Percentiles rank a stretch among this genome's conserved stretches.
Evolutionary conservation across 2,888 invertebrate species (phyloP).

Genomic region (Phrixothrix hirtus): DNA sequence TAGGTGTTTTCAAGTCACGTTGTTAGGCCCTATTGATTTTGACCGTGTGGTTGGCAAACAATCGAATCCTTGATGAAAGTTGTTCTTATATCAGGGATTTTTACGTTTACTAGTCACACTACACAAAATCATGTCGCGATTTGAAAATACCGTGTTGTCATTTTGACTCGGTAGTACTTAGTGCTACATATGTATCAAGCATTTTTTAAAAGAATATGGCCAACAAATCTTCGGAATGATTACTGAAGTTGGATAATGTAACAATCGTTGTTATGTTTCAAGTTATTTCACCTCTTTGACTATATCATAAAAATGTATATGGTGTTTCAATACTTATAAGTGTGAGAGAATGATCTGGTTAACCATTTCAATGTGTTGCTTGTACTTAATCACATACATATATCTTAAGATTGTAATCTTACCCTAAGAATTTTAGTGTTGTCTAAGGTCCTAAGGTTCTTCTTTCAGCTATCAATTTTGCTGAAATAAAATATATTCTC

Average conservation of each 20-base stretch:
- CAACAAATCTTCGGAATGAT: conserved; percentile 31
- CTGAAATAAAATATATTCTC: conserved; percentile 52
- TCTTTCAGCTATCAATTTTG: conserved; percentile 41
- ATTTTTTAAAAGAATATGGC: conserved; percentile 9
- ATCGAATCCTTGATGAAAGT: conserved; percentile 34
- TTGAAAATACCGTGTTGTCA: conserved; percentile 27
- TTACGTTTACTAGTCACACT: conserved; percentile 23
- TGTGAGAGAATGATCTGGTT: conserved; percentile 40
- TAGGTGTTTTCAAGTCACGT: conserved; percentile 42
- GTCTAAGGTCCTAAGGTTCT: conserved; percentile 30
- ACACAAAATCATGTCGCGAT: conserved; percentile 33
- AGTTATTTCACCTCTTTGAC: conserved; percentile 27
- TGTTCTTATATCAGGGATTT: conserved; percentile 34
- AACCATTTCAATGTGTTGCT: conserved; percentile 43
- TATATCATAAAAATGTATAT: conserved; percentile 26
- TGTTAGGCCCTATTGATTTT: conserved; percentile 51
- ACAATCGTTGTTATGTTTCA: conserved; percentile 23
- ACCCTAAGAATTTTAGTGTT: conserved; percentile 24
- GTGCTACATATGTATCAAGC: conserved; percentile 2
- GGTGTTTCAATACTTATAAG: conserved; percentile 35
- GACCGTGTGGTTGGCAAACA: conserved; percentile 28
- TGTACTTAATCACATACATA: conserved; percentile 21
- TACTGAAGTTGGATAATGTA: conserved; percentile 37
- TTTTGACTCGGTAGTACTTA: conserved; percentile 19
- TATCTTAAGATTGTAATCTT: conserved; percentile 18